Evolutionary conservation across 1,140 invertebrate genomes (phyloP).

Genomic region (Bombus balteatus): DNA sequence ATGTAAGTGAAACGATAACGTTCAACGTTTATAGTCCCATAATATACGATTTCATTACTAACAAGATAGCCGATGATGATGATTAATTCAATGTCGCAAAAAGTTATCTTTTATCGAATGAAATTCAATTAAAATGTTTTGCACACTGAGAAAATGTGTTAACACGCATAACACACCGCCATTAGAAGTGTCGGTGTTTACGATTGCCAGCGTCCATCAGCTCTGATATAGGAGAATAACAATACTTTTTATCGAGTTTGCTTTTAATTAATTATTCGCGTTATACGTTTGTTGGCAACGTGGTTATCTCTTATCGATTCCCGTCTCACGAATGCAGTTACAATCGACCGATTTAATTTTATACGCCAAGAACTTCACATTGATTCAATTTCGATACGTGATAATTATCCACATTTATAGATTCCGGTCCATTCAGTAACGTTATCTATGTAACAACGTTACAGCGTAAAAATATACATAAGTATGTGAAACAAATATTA

Average conservation of each 20-base stretch:
- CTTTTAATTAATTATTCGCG: background rate
- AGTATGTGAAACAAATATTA: too few species aligned
- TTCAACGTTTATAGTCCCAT: background rate
- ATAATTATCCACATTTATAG: background rate
- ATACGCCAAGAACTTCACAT: background rate
- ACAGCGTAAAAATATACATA: background rate
- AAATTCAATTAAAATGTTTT: slow-evolving; percentile 73
- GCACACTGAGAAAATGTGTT: too few species aligned
- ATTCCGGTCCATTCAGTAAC: background rate
- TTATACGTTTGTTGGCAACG: background rate
- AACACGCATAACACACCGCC: background rate
- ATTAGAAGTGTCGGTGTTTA: slow-evolving; percentile 59
- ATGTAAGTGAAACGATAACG: background rate
- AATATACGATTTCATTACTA: background rate
- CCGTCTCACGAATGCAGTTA: background rate
- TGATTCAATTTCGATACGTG: background rate
- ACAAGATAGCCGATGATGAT: background rate
- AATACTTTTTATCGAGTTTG: background rate
- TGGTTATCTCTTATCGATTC: background rate
- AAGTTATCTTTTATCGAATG: slow-evolving; percentile 71
- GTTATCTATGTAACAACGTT: background rate
- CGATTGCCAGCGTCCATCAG: slow-evolving; percentile 67
- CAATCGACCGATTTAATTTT: background rate
- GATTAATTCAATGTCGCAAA: slow-evolving; percentile 34
- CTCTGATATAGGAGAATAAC: slow-evolving; percentile 46